phyloP scores from a whole-genome alignment of 2,888 invertebrate species.

The Crocallis elinguaria region DNA sequence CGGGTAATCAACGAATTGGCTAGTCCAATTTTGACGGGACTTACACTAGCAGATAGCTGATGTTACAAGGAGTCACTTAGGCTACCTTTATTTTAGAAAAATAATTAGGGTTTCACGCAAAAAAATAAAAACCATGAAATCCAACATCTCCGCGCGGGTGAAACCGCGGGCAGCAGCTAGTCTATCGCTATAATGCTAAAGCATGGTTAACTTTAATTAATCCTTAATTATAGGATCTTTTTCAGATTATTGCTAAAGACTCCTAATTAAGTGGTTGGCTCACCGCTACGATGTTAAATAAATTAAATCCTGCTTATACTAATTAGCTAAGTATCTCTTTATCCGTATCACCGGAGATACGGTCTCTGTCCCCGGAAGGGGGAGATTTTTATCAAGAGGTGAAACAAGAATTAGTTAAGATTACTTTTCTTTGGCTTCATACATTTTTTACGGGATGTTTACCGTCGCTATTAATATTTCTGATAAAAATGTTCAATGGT shows the following conservation, averaged over 20 bases:
- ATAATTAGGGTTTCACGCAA: too few species aligned
- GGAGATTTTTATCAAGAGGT: constrained; percentile 7
- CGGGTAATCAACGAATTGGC: too few species aligned
- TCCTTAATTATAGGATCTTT: constrained; percentile 15
- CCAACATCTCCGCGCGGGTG: too few species aligned
- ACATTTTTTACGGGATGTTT: too few species aligned
- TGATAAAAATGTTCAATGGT: too few species aligned
- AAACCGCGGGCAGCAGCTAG: too few species aligned
- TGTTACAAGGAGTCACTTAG: too few species aligned
- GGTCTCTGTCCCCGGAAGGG: constrained; percentile 31
- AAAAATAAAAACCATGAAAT: too few species aligned
- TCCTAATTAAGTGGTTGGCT: constrained; percentile 19
- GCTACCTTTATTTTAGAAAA: too few species aligned
- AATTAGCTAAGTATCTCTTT: constrained; percentile 24
- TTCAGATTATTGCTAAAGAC: constrained; percentile 14
- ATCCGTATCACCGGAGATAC: constrained; percentile 10
- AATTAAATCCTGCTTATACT: constrained; percentile 27
- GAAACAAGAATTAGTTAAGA: background rate
- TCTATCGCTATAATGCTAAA: background rate
- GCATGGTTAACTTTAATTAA: constrained; percentile 13
- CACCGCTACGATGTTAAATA: constrained; percentile 20
- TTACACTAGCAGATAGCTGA: too few species aligned
- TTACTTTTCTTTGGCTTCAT: background rate
- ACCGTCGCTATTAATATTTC: too few species aligned
- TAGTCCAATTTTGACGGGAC: too few species aligned